Evolutionary conservation across 2,888 invertebrate genomes (phyloP).

Genomic region (Drosophila imparisetae): DNA sequence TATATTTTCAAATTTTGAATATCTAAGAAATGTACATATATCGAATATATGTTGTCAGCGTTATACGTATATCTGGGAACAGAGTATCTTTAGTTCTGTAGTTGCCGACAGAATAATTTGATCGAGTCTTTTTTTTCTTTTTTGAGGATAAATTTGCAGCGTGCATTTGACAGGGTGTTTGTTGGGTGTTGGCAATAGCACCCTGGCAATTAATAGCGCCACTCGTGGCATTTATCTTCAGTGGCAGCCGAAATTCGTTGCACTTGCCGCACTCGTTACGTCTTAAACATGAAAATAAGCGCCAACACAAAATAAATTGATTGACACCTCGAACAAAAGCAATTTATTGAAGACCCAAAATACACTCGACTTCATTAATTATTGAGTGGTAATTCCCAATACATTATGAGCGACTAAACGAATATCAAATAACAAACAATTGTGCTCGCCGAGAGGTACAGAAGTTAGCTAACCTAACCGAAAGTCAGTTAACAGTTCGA

Average conservation of each 20-base stretch:
- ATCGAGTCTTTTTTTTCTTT: neutral
- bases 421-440: slow-evolving; percentile 13
- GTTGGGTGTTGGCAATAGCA: slow-evolving; percentile 14
- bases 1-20: neutral
- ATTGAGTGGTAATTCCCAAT: slow-evolving; percentile 27
- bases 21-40: neutral
- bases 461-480: slow-evolving; percentile 10
- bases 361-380: slow-evolving; percentile 30
- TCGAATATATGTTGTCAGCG: neutral
- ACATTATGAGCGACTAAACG: slow-evolving; percentile 11
- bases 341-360: slow-evolving; percentile 32
- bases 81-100: slow-evolving; percentile 8
- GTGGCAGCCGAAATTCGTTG: slow-evolving; percentile 31
- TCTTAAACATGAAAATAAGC: slow-evolving; percentile 5
- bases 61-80: neutral
- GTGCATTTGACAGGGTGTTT: slow-evolving; percentile 33
- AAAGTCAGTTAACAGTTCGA: slow-evolving; percentile 29
- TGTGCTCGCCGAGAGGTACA: slow-evolving; percentile 6
- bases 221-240: slow-evolving; percentile 39
- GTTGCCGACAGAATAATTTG: neutral
- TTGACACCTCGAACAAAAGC: slow-evolving; percentile 28
- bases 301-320: slow-evolving; percentile 25
- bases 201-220: slow-evolving; percentile 35
- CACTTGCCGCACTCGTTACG: slow-evolving; percentile 32
- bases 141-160: slow-evolving; percentile 33